Conservation (phyloP, 1,140 invertebrate species). For the Bombus pyrosoma region DNA sequence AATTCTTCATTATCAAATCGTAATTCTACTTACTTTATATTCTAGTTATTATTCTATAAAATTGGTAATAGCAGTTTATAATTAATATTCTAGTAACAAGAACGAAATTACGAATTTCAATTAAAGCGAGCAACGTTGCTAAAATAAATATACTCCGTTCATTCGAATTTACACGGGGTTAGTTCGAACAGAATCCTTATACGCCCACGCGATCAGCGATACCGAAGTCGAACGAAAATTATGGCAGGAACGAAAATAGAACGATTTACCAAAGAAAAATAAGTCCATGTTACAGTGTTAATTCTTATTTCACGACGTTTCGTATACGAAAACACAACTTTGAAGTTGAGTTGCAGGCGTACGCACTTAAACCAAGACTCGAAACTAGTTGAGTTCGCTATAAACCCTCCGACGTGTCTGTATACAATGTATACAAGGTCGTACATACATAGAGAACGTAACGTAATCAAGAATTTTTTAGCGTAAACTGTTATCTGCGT, state of each 20-base stretch:
- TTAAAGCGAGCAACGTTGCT: too few species aligned
- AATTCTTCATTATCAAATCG: too few species aligned
- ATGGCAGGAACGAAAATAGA: not conserved
- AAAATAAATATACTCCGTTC: too few species aligned
- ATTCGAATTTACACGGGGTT: too few species aligned
- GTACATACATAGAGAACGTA: not conserved
- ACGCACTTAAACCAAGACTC: not conserved
- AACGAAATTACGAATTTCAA: too few species aligned
- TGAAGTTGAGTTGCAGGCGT: not conserved
- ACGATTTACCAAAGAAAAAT: not conserved
- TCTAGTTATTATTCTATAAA: too few species aligned
- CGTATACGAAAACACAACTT: not conserved
- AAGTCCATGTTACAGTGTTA: not conserved
- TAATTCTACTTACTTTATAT: too few species aligned
- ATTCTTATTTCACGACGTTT: not conserved
- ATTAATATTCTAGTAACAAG: too few species aligned
- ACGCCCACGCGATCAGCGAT: too few species aligned
- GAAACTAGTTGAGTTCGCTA: not conserved
- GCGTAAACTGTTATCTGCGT: not conserved
- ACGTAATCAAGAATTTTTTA: slow-evolving; percentile 25
- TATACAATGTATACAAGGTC: slow-evolving; percentile 5
- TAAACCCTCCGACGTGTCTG: not conserved
- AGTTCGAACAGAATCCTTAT: too few species aligned
- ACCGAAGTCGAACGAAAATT: not conserved
- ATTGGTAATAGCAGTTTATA: too few species aligned